A percentile compares a stretch with the other conserved stretches of the same genome.
These are phyloP conservation scores for Mythimna impura DNA, from an alignment of 2,888 invertebrate species.

Conservation along the genomic window DNA sequence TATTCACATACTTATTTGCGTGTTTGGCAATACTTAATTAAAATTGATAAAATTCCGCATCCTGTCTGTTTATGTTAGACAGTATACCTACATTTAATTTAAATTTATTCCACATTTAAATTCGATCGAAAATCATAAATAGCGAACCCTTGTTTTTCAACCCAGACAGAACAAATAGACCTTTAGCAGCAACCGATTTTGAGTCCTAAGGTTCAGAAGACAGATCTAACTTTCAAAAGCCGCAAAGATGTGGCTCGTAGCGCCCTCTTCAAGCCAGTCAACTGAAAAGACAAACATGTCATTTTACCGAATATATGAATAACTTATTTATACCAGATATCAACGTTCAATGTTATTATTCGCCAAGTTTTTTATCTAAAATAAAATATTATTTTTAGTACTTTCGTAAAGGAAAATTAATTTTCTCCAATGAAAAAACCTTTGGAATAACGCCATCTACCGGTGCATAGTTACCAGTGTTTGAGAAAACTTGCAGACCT, in stretches of 20 bases:
- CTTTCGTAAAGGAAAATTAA: background rate
- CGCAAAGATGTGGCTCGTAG: conserved; percentile 10
- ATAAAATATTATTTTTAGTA: background rate
- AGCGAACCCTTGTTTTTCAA: conserved; percentile 53
- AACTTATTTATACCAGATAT: background rate
- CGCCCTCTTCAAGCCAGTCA: conserved; percentile 54
- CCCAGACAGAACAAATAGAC: conserved; percentile 40
- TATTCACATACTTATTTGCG: conserved; percentile 17
- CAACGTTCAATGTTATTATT: background rate
- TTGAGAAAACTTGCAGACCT: background rate
- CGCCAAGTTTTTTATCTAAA: background rate
- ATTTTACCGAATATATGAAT: conserved; percentile 48
- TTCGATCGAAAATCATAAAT: conserved; percentile 46
- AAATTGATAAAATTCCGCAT: conserved; percentile 44
- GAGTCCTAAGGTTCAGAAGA: fast-evolving
- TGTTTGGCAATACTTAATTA: conserved; percentile 23
- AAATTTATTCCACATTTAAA: conserved; percentile 48
- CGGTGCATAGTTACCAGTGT: conserved; percentile 35
- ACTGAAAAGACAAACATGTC: conserved; percentile 45
- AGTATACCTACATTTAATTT: conserved; percentile 18
- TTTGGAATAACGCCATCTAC: conserved; percentile 52
- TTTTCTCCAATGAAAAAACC: background rate
- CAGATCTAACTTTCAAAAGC: conserved; percentile 7
- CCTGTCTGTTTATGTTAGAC: conserved; percentile 25
- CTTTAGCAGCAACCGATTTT: background rate